phyloP scores from a whole-genome alignment of 2,888 invertebrate genomes.

The Patella caerulea region DNA sequence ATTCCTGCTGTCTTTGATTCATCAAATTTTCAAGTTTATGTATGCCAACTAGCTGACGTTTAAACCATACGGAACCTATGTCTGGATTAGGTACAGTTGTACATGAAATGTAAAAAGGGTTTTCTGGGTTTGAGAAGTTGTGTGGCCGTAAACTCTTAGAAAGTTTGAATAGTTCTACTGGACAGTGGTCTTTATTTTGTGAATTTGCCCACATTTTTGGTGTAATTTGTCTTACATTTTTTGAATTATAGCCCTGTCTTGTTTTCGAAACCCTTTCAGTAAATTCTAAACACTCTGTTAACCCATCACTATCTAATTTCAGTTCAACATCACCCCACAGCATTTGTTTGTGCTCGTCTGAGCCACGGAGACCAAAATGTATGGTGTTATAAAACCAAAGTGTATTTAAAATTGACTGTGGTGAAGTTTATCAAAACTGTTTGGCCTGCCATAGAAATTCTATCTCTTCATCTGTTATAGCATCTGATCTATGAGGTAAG shows the following conservation, averaged over 20 bases:
- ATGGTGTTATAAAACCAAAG: conserved; percentile 32
- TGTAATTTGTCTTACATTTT: conserved; percentile 9
- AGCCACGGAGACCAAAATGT: conserved; percentile 27
- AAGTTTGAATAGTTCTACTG: too few species aligned
- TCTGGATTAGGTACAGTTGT: too few species aligned
- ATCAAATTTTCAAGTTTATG: conserved; percentile 20
- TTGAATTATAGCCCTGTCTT: conserved; percentile 7
- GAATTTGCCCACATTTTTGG: conserved; percentile 7
- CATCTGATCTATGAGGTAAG: conserved; percentile 17
- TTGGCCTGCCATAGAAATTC: conserved; percentile 21
- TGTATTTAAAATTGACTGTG: conserved; percentile 28
- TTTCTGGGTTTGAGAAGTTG: too few species aligned
- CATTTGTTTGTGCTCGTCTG: conserved; percentile 32
- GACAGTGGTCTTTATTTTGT: background rate
- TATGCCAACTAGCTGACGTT: background rate
- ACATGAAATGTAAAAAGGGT: too few species aligned
- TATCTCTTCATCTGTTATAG: conserved; percentile 28
- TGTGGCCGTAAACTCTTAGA: too few species aligned
- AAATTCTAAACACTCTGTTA: conserved; percentile 16
- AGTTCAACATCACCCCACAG: conserved; percentile 30
- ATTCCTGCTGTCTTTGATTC: background rate
- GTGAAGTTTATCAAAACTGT: conserved; percentile 27
- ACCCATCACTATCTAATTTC: conserved; percentile 13
- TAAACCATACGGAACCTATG: too few species aligned
- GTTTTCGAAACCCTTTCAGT: conserved; percentile 13